Evolutionary conservation across 1,140 invertebrate genomes (phyloP), one percentile per base, ranked within the genome.

Genomic region (Agrypnia vestita): DNA sequence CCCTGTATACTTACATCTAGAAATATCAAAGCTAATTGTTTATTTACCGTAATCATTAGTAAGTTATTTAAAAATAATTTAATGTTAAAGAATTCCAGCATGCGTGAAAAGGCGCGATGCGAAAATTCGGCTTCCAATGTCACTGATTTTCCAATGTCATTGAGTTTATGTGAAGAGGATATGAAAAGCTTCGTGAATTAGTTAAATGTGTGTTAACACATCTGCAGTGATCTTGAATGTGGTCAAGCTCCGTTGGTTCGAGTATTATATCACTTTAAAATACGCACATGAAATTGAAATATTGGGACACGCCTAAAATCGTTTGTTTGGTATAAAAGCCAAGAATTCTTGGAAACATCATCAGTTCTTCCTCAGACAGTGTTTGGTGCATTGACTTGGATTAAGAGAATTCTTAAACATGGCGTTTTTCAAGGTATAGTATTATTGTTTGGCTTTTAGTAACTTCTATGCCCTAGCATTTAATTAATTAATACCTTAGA

Each of bases 261-360:
- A 13, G 15, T 17, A 19, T 59, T 59, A 17, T 59, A 59, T 10
- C 55, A 59, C 21, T 6, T 59, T 59, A 59, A 59, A 17, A 59
- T 59, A 59, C 55, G 55, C 55, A 59, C 17, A 8, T 55, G n/a
- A 15, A 15, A 17, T 55, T 55, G 4, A 17, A 15, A n/a, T 59
- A 59, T 59, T 59, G 17, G 4, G 8, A 19, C 9, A 59, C 17
- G 17, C 7, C 55, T 56, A 7, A 9, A 3, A 7, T n/a, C n/a
- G n/a, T 56, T 4, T 53, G n/a, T 55, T 59, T 17, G n/a, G 17
- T 59, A 59, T 59, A 59, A 59, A 59, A 59, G 17, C 55, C 55
- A 59, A 21, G n/a, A 15, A 12, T 3, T 10, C 55, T 19, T 59
- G 10, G 8, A 59, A 59, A 21, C 21, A 10, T 15, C 12, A 59